Base-by-base conservation (phyloP, 1,140 invertebrate species). In the Drosophila littoralis region DNA sequence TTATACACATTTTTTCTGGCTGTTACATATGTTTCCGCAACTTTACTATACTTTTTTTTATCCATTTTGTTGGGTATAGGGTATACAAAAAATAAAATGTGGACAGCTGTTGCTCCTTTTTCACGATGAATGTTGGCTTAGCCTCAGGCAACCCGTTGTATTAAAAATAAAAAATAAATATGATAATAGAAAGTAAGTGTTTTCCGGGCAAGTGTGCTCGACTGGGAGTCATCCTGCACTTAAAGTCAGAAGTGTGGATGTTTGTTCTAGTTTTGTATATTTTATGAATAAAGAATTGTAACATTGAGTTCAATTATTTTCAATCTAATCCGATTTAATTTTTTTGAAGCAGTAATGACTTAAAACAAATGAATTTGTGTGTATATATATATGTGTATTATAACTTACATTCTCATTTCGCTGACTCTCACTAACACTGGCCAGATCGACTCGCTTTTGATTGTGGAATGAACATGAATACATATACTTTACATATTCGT, bases 141-240 rank as follows among this genome's bases (percentile, higher is more conserved):
- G 71, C 71, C 71, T 17, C 57, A 35, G 65, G 65, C 71, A 69
- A 50, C 50, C 61, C 22, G 65, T 74, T 73, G 55, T 67, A 54
- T 33, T 40, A 15, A 51, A 32, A 13, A 40, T 40, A 15, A 51
- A 32, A 13, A 35, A 68, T 22, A 55, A 69, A 55, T 12, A 68
- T 38, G 42, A 60, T 60, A 13, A 68, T 32, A 22, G 22, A 28
- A 33, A 33, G 17, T 43, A 15, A 33, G 33, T 12, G 28, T 10
- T 6, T 12, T 32, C 28, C 10, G 0, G 33, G 5, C 13, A 15
- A 12, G 3, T 36, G 50, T 43, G 38, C 7, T 42, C 54, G 38
- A 43, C 54, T 43, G 4, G 4, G 6, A n/a, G 28, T 32, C 43
- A 57, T 43, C 54, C 22, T 32, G 22, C 8, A 36, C 9, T 28